phyloP scores from a whole-genome alignment of 2,113 vertebrate genomes.

The Cygnus atratus region DNA sequence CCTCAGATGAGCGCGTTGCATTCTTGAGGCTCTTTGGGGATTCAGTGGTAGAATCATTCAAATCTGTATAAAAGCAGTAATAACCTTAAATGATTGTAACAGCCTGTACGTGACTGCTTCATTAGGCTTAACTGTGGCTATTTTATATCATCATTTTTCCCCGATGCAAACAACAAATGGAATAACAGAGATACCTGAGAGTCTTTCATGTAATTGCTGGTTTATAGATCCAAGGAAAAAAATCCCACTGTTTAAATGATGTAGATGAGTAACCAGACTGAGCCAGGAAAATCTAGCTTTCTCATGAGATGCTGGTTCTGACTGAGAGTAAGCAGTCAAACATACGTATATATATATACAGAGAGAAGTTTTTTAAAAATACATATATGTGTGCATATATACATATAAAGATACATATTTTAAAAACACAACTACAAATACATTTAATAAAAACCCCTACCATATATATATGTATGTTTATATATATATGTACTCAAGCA shows the following conservation, averaged over 20 bases:
- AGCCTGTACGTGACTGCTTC: neutral
- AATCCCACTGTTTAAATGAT: neutral
- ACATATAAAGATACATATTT: rapidly evolving
- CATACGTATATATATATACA: neutral
- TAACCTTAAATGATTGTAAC: neutral
- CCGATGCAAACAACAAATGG: neutral
- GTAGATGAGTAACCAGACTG: neutral
- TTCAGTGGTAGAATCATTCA: neutral
- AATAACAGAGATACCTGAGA: neutral
- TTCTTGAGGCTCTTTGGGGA: neutral
- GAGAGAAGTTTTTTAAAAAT: neutral
- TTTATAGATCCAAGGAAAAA: neutral
- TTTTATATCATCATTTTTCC: neutral
- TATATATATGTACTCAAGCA: neutral
- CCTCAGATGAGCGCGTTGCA: neutral
- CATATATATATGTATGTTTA: neutral
- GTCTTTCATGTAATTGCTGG: neutral
- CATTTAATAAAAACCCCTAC: neutral
- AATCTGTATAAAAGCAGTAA: neutral
- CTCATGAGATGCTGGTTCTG: neutral
- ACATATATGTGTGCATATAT: neutral
- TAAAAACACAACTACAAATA: neutral
- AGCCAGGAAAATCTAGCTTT: neutral
- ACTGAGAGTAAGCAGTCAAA: neutral
- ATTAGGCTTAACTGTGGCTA: neutral